Percentiles rank a stretch among this genome's conserved stretches.
Evolutionary conservation across 2,113 vertebrate species (phyloP).

Genomic region (Microtus montanus): DNA sequence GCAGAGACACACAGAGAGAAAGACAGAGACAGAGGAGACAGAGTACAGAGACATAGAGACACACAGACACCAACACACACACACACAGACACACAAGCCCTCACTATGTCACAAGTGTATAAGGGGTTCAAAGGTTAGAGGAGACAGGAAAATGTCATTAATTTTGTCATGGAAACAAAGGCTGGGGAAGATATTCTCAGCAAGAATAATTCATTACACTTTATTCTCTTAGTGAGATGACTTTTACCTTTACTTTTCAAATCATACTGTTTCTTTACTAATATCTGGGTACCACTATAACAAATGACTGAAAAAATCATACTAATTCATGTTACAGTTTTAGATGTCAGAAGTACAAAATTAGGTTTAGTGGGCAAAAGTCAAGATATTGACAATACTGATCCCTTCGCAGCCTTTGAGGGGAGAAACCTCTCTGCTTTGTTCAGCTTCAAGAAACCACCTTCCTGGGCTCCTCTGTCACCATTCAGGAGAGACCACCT

Average conservation of each 20-base stretch:
- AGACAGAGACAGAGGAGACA: not conserved
- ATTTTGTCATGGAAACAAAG: not conserved
- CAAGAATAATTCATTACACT: not conserved
- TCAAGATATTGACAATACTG: not conserved
- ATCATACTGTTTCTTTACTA: not conserved
- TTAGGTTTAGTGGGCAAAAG: not conserved
- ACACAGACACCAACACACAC: not conserved
- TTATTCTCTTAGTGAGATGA: not conserved
- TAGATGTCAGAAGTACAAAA: not conserved
- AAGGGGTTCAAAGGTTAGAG: not conserved
- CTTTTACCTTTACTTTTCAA: slow-evolving; percentile 6
- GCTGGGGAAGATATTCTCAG: not conserved
- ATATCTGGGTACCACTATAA: not conserved
- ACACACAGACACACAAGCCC: too few relatives aligned
- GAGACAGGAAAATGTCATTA: not conserved
- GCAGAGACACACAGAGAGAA: not conserved
- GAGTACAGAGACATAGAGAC: not conserved
- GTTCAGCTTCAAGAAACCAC: not conserved
- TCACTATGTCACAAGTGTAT: not conserved
- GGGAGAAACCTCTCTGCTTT: not conserved
- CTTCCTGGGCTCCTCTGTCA: not conserved
- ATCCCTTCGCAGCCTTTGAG: not conserved
- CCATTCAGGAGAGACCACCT: not conserved
- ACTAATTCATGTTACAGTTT: not conserved
- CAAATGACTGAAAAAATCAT: not conserved